Conservation (phyloP, 2,113 vertebrate genomes). For the Felis chaus region DNA sequence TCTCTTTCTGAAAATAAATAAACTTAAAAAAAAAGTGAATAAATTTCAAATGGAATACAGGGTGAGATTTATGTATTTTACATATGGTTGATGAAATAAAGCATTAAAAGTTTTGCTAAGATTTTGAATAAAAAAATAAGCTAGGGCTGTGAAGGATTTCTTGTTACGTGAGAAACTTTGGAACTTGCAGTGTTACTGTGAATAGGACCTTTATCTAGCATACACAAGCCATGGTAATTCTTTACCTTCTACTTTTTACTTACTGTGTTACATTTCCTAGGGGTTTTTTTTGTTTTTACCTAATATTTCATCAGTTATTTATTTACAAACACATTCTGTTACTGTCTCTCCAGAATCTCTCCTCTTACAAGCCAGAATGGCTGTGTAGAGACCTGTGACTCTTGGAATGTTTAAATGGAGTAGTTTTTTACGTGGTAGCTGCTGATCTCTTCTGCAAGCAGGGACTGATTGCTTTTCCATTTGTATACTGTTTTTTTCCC, state of each 20-base stretch:
- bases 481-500: neutral
- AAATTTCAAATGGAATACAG: neutral
- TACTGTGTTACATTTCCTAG: neutral
- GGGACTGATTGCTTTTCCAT: neutral
- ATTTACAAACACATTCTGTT: neutral
- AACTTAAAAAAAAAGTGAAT: neutral
- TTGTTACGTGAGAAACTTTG: slow-evolving; percentile 3
- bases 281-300: neutral
- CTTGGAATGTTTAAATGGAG: neutral
- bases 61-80: neutral
- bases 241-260: neutral
- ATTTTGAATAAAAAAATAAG: slow-evolving; percentile 13
- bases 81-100: neutral
- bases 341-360: neutral
- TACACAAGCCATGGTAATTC: neutral
- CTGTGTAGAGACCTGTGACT: neutral
- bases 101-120: neutral
- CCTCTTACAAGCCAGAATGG: neutral
- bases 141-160: neutral
- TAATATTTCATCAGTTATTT: neutral
- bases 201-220: neutral
- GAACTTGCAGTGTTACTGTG: neutral
- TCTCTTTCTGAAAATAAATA: too few relatives aligned
- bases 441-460: neutral
- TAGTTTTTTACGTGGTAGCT: neutral